Base-by-base conservation (phyloP, 2,113 vertebrate species). In the Ictalurus furcatus region DNA sequence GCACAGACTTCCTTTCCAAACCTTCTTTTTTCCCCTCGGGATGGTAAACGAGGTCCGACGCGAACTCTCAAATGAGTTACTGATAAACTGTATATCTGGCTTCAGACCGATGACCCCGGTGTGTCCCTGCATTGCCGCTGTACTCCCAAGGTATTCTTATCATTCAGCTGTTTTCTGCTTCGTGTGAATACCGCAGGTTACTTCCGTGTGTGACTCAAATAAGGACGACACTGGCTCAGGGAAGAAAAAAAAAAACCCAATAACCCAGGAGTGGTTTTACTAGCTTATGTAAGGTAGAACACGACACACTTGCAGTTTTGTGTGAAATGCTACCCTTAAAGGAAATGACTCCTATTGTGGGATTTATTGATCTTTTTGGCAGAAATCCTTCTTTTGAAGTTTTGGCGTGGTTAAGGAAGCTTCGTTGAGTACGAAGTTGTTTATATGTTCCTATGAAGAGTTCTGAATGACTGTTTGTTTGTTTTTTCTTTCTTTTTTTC, bases 131-230 rank as follows among this genome's bases (percentile, higher is more conserved):
- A 74, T 30, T 25, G 40, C 11, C 37, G 30, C 19, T 58, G n/a
- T 44, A 4, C 67, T 82, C 30, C 76, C 86, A 56, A 13, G 73
- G 34, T 40, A 54, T 54, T 79, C 81, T 44, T 71, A 14, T 17
- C 61, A 14, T 89, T 79, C 52, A 52, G 7, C 14, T 17, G 52
- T 25, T 37, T 37, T 19, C 30, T 85, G 79, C 34, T 48, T 37
- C 83, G 12, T 84, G 63, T 86, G 11, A 37, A 34, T 76, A 30
- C 25, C 54, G 25, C 0, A 34, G 59, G 86, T 61, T 74, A 67
- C 28, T 87, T 89, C 87, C 93, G 16, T 80, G 21, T 91, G 59
- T 91, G 74, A 88, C 84, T 82, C 19, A 1, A 30, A 65, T 74
- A 7, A 69, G n/a, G 40, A 80, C 84, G 74, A 88, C 69, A 59